Percentiles rank a stretch among this genome's conserved stretches.
Evolutionary conservation across 2,797 vertebrate species (phyloP).

Genomic region (Decapterus maruadsi): DNA sequence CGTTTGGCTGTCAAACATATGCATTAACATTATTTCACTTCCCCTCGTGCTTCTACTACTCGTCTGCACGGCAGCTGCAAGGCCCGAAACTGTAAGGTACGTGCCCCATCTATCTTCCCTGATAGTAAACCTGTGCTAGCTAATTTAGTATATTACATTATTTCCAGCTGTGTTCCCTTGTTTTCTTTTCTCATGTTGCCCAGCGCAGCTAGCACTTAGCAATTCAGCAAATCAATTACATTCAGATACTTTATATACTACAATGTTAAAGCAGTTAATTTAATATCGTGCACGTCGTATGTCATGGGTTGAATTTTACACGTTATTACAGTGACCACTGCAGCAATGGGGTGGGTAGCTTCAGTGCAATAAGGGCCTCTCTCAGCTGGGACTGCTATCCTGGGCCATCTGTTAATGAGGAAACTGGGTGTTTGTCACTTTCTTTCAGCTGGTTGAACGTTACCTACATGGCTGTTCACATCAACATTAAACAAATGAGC

Average conservation of each 20-base stretch:
- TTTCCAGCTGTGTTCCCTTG: constrained; percentile 48
- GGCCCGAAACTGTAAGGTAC: constrained; percentile 43
- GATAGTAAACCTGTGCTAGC: constrained; percentile 19
- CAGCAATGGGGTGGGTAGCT: background rate
- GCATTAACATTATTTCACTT: background rate
- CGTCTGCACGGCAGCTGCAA: background rate
- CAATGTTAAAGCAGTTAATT: background rate
- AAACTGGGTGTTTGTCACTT: constrained; percentile 42
- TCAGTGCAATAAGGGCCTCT: background rate
- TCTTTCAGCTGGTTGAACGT: constrained; percentile 67
- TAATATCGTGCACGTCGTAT: background rate
- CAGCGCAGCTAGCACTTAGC: constrained; percentile 29
- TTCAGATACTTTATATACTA: no score
- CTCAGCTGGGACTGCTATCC: background rate
- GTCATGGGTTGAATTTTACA: background rate
- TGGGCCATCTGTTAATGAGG: constrained; percentile 35
- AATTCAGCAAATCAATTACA: background rate
- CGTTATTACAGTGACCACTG: background rate
- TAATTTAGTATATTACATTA: constrained; percentile 5
- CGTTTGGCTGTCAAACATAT: constrained; percentile 43
- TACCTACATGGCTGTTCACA: constrained; percentile 52
- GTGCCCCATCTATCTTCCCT: background rate
- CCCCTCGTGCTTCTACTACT: background rate
- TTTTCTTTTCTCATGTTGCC: constrained; percentile 35
- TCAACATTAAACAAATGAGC: constrained; percentile 65